Evolutionary conservation across 2,888 invertebrate genomes (phyloP).

Genomic region (Hypomecis atomaria): DNA sequence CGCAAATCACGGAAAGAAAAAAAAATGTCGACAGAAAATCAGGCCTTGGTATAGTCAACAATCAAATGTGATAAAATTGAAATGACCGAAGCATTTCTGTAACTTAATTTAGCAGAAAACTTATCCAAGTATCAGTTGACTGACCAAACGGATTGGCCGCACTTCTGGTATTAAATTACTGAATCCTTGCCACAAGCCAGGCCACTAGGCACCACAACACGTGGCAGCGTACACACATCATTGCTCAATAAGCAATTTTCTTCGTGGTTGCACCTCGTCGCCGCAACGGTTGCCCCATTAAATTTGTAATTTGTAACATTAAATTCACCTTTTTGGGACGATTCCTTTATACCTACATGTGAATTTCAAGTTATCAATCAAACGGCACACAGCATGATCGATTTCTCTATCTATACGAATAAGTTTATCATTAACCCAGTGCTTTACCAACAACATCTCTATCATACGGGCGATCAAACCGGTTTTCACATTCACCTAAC

Average conservation of each 20-base stretch:
- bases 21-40: too few species aligned
- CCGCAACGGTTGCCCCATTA: constrained; percentile 61
- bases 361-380: neutral
- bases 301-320: constrained; percentile 21
- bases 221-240: constrained; percentile 67
- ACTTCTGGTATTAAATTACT: constrained; percentile 60
- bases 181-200: constrained; percentile 45
- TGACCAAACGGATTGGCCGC: constrained; percentile 53
- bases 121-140: constrained; percentile 43
- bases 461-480: constrained; percentile 65
- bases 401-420: constrained; percentile 42
- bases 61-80: neutral
- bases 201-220: constrained; percentile 58
- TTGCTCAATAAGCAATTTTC: constrained; percentile 69
- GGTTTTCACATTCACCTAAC: constrained; percentile 63
- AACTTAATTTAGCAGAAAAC: constrained; percentile 43
- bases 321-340: constrained; percentile 2
- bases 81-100: constrained; percentile 29
- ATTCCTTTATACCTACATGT: neutral
- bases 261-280: constrained; percentile 63
- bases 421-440: constrained; percentile 52
- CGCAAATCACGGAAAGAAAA: too few species aligned
- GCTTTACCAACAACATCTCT: constrained; percentile 61
- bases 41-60: too few species aligned
- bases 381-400: constrained; percentile 14